Conservation (phyloP, 2,113 vertebrate species). For the Esox niger region DNA sequence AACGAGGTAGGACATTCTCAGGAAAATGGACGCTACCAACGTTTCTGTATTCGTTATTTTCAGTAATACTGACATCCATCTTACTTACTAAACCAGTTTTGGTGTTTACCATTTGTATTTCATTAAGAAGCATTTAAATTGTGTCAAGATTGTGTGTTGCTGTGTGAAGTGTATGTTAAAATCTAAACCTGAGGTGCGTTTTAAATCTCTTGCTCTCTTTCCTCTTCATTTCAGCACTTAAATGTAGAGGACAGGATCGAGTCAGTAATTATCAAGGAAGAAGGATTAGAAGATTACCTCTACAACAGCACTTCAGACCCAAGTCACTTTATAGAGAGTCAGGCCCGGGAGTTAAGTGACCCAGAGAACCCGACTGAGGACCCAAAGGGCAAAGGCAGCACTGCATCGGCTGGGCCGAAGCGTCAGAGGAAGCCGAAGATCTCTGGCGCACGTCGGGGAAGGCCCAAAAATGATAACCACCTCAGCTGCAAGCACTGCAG, state of each 20-base stretch:
- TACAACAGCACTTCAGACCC: slow-evolving; percentile 27
- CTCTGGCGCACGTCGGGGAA: slow-evolving; percentile 1
- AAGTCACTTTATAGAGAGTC: slow-evolving; percentile 22
- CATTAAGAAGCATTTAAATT: too few relatives aligned
- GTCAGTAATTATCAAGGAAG: slow-evolving; percentile 50
- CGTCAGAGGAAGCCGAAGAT: slow-evolving; percentile 20
- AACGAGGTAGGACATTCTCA: not conserved
- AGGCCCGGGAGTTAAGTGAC: slow-evolving; percentile 23
- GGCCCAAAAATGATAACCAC: slow-evolving; percentile 8
- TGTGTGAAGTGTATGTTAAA: too few relatives aligned
- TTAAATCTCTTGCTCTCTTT: not conserved
- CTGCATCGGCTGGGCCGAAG: slow-evolving; percentile 26
- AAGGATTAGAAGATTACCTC: slow-evolving; percentile 40
- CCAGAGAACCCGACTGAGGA: slow-evolving; percentile 50
- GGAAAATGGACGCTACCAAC: too few relatives aligned
- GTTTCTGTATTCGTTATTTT: not conserved
- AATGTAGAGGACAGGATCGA: slow-evolving; percentile 45
- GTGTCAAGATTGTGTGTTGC: too few relatives aligned
- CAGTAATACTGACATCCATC: too few relatives aligned
- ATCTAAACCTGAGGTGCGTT: not conserved
- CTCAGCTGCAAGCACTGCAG: slow-evolving; percentile 64
- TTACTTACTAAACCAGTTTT: not conserved
- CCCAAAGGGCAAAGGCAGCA: slow-evolving; percentile 15
- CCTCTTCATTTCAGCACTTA: slow-evolving; percentile 3
- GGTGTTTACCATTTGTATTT: not conserved